Evolutionary conservation across 2,888 invertebrate species (phyloP).

Genomic region (Drosophila neonasuta): DNA sequence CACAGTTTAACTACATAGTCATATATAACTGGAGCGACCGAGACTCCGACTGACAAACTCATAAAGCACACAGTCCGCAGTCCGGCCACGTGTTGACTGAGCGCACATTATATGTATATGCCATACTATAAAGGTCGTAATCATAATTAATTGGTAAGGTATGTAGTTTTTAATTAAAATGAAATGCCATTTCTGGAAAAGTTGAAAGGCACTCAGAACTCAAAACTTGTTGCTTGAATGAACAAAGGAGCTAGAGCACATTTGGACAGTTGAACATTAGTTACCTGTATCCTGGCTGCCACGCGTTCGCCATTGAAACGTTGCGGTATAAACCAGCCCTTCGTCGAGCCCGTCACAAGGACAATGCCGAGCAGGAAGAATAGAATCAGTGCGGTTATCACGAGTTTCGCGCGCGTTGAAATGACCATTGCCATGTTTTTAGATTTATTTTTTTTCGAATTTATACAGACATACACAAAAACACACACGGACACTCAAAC

Average conservation of each 20-base stretch:
- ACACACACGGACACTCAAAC: slow-evolving; percentile 11
- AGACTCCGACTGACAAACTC: slow-evolving; percentile 4
- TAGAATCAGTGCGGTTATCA: slow-evolving; percentile 85
- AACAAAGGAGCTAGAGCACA: neutral
- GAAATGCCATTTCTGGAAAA: slow-evolving; percentile 29
- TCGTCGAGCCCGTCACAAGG: slow-evolving; percentile 84
- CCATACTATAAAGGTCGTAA: slow-evolving; percentile 35
- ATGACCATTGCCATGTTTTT: slow-evolving; percentile 86
- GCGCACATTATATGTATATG: neutral
- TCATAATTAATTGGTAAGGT: slow-evolving; percentile 62
- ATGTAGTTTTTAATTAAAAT: slow-evolving; percentile 50
- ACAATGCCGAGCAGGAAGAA: slow-evolving; percentile 84
- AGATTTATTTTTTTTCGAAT: slow-evolving; percentile 6
- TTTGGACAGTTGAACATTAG: slow-evolving; percentile 1
- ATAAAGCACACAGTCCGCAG: slow-evolving; percentile 32
- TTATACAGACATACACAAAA: slow-evolving; percentile 34
- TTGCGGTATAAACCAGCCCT: slow-evolving; percentile 85
- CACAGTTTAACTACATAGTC: slow-evolving; percentile 40
- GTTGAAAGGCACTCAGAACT: slow-evolving; percentile 2
- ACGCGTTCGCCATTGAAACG: slow-evolving; percentile 84
- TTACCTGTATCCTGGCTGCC: slow-evolving; percentile 85
- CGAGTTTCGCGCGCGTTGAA: slow-evolving; percentile 85
- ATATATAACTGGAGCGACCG: neutral
- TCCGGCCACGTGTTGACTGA: slow-evolving; percentile 45
- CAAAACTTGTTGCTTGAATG: slow-evolving; percentile 52